Evolutionary conservation across 1,140 invertebrate genomes (phyloP).

Genomic region (Oreohelix idahoensis): DNA sequence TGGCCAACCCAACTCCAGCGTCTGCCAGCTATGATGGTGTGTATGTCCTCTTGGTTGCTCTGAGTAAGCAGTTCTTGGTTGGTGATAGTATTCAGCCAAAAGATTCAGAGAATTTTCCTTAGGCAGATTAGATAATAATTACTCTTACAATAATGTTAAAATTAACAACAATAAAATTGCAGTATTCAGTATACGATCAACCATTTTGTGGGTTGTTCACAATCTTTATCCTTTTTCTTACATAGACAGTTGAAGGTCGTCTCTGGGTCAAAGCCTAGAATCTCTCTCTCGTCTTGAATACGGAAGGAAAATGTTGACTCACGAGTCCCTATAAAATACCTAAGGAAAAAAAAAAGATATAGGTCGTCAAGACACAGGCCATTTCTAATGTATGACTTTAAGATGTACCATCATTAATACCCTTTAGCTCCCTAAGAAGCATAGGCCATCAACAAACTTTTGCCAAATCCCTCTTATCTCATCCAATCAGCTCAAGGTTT

Average conservation of each 20-base stretch:
- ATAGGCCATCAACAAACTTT: too few species aligned
- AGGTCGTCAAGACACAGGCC: not conserved
- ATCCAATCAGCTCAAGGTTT: too few species aligned
- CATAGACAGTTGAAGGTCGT: conserved; percentile 94
- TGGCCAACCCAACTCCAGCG: too few species aligned
- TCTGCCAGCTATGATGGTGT: too few species aligned
- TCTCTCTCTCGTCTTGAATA: conserved; percentile 97
- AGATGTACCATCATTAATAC: too few species aligned
- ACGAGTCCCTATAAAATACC: conserved; percentile 90
- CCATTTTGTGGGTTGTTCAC: conserved; percentile 61
- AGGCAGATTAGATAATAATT: too few species aligned
- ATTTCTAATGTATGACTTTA: not conserved
- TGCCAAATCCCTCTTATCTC: too few species aligned
- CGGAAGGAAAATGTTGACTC: conserved; percentile 96
- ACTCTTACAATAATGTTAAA: not conserved
- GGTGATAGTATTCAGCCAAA: too few species aligned
- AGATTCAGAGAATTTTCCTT: too few species aligned
- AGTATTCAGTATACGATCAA: conserved; percentile 48
- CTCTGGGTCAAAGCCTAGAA: conserved; percentile 85
- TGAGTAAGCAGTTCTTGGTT: too few species aligned
- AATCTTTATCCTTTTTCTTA: conserved; percentile 67
- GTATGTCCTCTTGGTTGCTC: too few species aligned
- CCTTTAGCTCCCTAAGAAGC: too few species aligned
- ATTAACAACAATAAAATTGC: not conserved
- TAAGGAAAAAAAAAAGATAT: conserved; percentile 1